Evolutionary conservation across 2,888 invertebrate species (phyloP).

Genomic region (Yponomeuta plumbellus): DNA sequence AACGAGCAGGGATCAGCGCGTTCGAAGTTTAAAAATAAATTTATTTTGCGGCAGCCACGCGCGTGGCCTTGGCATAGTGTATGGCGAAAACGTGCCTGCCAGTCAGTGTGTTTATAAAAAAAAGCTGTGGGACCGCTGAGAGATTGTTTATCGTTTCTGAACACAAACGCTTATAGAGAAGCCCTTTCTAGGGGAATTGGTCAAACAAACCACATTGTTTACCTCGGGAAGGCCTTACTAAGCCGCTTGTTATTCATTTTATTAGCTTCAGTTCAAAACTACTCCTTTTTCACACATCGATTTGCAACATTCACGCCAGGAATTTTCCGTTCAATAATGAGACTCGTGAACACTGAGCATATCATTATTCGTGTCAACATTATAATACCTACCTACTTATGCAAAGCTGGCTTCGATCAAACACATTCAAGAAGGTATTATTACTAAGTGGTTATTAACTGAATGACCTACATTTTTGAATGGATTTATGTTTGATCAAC

Average conservation of each 20-base stretch:
- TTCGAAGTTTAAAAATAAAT: slow-evolving; percentile 2
- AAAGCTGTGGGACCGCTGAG: slow-evolving; percentile 16
- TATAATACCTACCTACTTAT: background rate
- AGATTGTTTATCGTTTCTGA: slow-evolving; percentile 10
- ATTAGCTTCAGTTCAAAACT: too few species aligned
- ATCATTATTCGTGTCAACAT: background rate
- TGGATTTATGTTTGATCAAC: too few species aligned
- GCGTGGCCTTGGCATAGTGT: slow-evolving; percentile 17
- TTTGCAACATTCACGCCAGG: background rate
- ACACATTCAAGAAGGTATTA: background rate
- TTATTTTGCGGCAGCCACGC: slow-evolving; percentile 15
- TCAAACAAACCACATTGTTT: background rate
- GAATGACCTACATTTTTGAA: background rate
- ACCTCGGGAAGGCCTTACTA: background rate
- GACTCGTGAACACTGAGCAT: background rate
- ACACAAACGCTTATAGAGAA: background rate
- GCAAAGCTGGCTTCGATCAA: background rate
- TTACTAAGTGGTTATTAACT: background rate
- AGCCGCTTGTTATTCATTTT: background rate
- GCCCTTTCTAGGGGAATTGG: background rate
- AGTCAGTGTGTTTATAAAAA: slow-evolving; percentile 8
- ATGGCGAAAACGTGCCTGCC: slow-evolving; percentile 1
- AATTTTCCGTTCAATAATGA: background rate
- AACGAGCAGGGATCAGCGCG: slow-evolving; percentile 4
- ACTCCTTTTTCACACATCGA: too few species aligned